Base-by-base conservation (phyloP, 2,797 vertebrate genomes). In the Danio tinwini region DNA sequence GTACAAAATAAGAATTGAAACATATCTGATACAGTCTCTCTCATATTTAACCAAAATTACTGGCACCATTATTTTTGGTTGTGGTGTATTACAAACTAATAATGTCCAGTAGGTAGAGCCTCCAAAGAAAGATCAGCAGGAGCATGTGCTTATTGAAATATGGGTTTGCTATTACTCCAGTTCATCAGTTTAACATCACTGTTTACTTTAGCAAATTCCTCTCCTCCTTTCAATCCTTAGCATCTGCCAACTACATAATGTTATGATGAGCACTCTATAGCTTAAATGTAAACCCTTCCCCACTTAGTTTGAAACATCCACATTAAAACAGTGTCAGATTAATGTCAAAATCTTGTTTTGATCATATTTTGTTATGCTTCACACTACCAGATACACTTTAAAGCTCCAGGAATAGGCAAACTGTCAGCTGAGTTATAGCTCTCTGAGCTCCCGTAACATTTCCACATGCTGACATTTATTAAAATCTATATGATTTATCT, bases 401-500 rank as follows among this genome's bases (percentile, higher is more conserved):
- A 56, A 45, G 76, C 45, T 71, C 14, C 37, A 61, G 5, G n/a
- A 61, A n/a, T 39, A 59, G 44, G 45, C n/a, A 69, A 37, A 59
- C 73, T 50, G 11, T 69, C 53, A 61, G 13, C 11, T 14, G 37
- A 56, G 44, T 69, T 78, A 50, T 9, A 47, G 39, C 37, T 70
- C 17, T 59, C 55, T 40, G 29, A 70, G 45, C 45, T 56, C 71
- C 67, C 40, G 21, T 78, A 62, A 63, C 14, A 6, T 63, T 62
- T 62, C 19, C 9, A 45, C 45, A n/a, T 5, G n/a, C 49, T 61
- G 67, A 78, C 56, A 63, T 71, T 71, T 78, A 78, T 78, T 62
- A 78, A 70, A 71, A 63, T 62, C 53, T 19, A 59, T 68, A 58
- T 77, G 45, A 70, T 78, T 78, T 71, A 78, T 78, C 47, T 63